Conservation (phyloP, 2,113 vertebrate species). For the Pithys albifrons region DNA sequence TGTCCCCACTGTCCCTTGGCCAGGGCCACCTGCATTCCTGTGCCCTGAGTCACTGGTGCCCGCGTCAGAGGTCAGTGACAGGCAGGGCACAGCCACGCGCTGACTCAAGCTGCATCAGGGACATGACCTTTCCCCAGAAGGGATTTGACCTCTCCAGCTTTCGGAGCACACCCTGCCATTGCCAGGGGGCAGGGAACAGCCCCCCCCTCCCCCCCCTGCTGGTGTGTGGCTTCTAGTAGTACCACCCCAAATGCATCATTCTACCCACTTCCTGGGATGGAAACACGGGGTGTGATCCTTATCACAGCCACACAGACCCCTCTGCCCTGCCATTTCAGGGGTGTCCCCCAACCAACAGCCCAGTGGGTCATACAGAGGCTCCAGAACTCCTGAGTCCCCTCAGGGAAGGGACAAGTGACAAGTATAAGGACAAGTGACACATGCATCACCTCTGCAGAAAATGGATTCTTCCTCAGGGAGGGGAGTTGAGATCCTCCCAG, state of each 20-base stretch:
- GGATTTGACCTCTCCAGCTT: accelerated
- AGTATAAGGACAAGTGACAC: neutral
- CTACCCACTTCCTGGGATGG: neutral
- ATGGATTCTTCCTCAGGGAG: accelerated
- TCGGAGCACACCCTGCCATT: neutral
- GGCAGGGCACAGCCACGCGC: neutral
- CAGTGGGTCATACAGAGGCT: neutral
- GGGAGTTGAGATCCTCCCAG: accelerated
- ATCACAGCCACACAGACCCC: neutral
- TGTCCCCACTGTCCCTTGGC: neutral
- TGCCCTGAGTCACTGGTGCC: neutral
- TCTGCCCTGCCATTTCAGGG: accelerated
- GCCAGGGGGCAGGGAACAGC: neutral
- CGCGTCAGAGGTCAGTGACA: neutral
- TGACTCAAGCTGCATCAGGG: neutral
- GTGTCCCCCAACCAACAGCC: neutral
- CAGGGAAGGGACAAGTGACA: neutral
- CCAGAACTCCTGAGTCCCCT: neutral
- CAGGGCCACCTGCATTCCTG: neutral
- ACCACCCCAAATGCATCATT: neutral
- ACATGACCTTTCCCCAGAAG: neutral
- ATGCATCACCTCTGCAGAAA: accelerated
- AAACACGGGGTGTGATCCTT: neutral
- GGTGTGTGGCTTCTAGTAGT: neutral
- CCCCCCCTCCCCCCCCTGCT: too few relatives aligned